Evolutionary conservation across 2,113 vertebrate genomes (phyloP), one percentile per base, ranked within the genome.

Genomic region (Crocuta crocuta): DNA sequence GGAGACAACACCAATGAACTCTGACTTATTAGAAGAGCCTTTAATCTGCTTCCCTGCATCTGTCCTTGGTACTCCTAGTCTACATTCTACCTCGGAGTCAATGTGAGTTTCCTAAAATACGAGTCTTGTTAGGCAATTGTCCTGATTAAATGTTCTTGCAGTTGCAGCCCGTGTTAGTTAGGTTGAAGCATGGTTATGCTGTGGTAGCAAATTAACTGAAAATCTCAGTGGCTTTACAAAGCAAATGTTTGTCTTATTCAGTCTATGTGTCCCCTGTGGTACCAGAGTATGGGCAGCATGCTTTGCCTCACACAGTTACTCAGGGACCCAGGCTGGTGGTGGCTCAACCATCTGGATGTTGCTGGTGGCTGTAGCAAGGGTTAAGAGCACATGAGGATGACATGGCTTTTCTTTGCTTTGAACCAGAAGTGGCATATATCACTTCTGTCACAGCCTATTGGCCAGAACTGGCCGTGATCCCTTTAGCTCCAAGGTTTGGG

Each of bases 121-220:
- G 65, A 66, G 19, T 87, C 61, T 94, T 82, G 3, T 4, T 9
- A n/a, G 94, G 12, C 8, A 21, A 65, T 39, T 86, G 63, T 90
- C 45, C 28, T 66, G 21, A 71, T 88, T 55, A 92, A 78, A 26
- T 80, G 79, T 97, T 91, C 31, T 78, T 81, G 26, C n/a, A n/a
- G 21, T 80, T 55, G 10, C 1, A 55, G 3, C 5, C 9, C 39
- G 11, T 76, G 12, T 79, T 83, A 63, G n/a, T 87, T 10, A 73
- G 43, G 7, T 81, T 93, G 93, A 91, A 66, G 31, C 26, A 48
- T 76, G 33, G 53, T 88, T 61, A 91, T 66, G 2, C 12, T 82
- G 7, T 28, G 39, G 35, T 35, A 74, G 63, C 43, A 96, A 96
- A 88, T 91, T 66, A 94, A 80, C 43, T 93, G 23, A 74, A 84